Conservation (phyloP, 2,113 vertebrate species). For the Rhinolophus ferrumequinum region DNA sequence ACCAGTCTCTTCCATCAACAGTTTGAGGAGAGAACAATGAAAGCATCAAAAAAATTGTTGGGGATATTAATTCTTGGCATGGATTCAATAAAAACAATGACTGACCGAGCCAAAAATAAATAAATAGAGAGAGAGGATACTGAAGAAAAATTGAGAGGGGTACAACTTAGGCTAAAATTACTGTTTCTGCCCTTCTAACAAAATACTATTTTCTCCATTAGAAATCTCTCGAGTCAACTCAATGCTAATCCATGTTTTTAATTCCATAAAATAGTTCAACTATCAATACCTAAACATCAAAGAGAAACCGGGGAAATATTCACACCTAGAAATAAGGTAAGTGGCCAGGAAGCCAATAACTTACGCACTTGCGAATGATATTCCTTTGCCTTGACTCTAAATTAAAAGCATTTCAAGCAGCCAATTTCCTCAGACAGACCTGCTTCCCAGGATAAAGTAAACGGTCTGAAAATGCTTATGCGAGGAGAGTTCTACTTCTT, state of each 20-base stretch:
- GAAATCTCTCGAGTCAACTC: background rate
- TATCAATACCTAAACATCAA: background rate
- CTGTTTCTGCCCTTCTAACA: background rate
- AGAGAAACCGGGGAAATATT: background rate
- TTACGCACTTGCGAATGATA: background rate
- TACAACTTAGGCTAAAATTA: background rate
- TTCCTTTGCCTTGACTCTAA: constrained; percentile 18
- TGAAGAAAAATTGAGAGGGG: background rate
- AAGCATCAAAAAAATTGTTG: background rate
- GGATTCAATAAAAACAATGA: background rate
- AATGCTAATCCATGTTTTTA: background rate
- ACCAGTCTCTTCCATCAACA: background rate
- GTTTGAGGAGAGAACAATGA: background rate
- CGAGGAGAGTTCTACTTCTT: constrained; percentile 55
- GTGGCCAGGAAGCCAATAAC: background rate
- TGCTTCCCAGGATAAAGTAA: constrained; percentile 59
- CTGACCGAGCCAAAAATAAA: background rate
- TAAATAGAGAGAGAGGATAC: background rate
- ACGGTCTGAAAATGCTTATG: constrained; percentile 56
- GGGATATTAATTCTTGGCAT: background rate
- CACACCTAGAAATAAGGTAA: background rate
- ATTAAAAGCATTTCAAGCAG: constrained; percentile 53
- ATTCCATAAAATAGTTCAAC: background rate
- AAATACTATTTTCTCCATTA: background rate
- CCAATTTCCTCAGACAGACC: constrained; percentile 42